Evolutionary conservation across 37 sponge, comb jelly and placozoan genomes (phyloP).

Genomic region (Sycon ciliatum): DNA sequence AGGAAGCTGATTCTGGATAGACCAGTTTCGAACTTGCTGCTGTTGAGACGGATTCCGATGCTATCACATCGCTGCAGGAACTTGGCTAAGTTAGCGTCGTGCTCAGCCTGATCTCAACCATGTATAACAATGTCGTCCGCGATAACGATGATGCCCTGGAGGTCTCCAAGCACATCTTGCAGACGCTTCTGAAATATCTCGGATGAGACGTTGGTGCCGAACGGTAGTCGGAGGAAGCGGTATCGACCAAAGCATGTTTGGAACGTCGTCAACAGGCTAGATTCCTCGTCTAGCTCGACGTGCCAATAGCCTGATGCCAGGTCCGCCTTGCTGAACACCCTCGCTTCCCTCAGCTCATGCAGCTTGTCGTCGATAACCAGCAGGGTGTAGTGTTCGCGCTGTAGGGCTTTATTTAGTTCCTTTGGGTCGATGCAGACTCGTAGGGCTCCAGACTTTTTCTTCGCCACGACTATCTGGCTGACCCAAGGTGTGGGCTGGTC

Average conservation of each 20-base stretch:
- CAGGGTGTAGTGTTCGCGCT: constrained; percentile 20
- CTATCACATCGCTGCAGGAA: not conserved
- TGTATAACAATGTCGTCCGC: constrained; percentile 27
- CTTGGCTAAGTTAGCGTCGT: not conserved
- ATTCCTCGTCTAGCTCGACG: constrained; percentile 20
- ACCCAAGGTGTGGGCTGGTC: constrained; percentile 40
- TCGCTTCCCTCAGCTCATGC: constrained; percentile 21
- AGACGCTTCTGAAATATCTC: constrained; percentile 43
- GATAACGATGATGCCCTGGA: constrained; percentile 22
- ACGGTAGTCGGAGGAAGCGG: constrained; percentile 31
- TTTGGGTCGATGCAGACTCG: constrained; percentile 40
- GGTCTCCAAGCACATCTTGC: constrained; percentile 25
- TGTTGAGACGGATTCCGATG: not conserved
- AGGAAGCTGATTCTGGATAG: too few relatives aligned
- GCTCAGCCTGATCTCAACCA: constrained; percentile 9
- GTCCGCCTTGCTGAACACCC: constrained; percentile 35
- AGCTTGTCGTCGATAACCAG: constrained; percentile 32
- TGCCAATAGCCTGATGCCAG: constrained; percentile 41
- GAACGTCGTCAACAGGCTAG: constrained; percentile 44
- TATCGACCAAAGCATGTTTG: constrained; percentile 28
- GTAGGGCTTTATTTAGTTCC: constrained; percentile 31
- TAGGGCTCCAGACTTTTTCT: constrained; percentile 9
- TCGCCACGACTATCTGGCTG: constrained; percentile 14
- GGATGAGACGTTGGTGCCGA: constrained; percentile 38
- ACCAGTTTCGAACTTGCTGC: not conserved